A percentile compares a stretch with the other conserved stretches of the same genome.
Conservation (phyloP, 2,113 vertebrate species). For the Cynoglossus semilaevis region DNA sequence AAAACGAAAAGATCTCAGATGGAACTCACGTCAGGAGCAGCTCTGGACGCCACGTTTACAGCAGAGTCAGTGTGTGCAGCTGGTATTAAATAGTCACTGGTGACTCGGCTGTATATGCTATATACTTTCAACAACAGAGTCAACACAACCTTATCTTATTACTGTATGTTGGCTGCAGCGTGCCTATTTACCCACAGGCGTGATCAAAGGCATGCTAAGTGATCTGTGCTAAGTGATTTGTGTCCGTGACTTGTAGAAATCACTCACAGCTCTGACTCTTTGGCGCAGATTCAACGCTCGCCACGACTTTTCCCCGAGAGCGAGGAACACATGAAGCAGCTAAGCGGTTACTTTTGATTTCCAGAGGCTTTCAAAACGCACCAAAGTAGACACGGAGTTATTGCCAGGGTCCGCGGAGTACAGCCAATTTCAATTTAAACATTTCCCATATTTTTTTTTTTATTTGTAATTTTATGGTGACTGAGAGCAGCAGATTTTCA, state of each 20-base stretch:
- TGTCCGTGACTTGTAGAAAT: conserved; percentile 23
- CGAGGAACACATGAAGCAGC: too few relatives aligned
- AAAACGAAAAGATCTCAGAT: conserved; percentile 47
- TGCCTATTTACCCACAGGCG: conserved; percentile 25
- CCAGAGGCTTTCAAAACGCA: too few relatives aligned
- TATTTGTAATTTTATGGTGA: too few relatives aligned
- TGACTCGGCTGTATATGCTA: conserved; percentile 29
- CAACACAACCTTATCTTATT: conserved; percentile 19
- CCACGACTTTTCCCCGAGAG: too few relatives aligned
- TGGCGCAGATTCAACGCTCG: neutral
- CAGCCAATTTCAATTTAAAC: too few relatives aligned
- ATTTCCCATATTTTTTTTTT: too few relatives aligned
- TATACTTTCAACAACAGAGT: conserved; percentile 17
- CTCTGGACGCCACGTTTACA: conserved; percentile 32
- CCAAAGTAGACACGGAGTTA: too few relatives aligned
- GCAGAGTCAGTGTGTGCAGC: conserved; percentile 22
- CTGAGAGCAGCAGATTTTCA: too few relatives aligned
- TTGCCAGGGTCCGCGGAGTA: too few relatives aligned
- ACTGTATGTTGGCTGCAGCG: conserved; percentile 8
- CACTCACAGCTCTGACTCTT: conserved; percentile 12
- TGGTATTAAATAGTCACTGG: conserved; percentile 23
- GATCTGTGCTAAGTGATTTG: conserved; percentile 19
- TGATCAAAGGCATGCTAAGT: conserved; percentile 32
- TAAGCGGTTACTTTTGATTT: too few relatives aligned
- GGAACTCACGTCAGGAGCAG: conserved; percentile 24